Evolutionary conservation across 2,888 invertebrate genomes (phyloP), one percentile per base, ranked within the genome.

Genomic region (Microplitis deprimator): DNA sequence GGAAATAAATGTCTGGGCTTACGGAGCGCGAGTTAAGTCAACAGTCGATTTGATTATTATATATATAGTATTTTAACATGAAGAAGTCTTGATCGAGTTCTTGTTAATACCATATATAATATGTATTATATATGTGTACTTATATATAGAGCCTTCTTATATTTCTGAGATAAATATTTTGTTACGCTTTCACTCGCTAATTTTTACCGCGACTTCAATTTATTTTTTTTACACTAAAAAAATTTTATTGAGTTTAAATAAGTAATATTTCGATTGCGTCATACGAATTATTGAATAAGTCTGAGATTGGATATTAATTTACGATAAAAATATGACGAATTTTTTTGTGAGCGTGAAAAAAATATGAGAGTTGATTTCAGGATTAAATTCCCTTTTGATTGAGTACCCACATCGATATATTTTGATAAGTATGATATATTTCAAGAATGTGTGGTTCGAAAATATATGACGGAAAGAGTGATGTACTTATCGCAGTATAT

Each of bases 151-250:
- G 3, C 29, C 29, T 29, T 29, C 29, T 29, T 13, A 13, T 50
- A 8, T 50, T 50, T 50, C 50, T 50, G 50, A 50, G 50, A 50
- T 50, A 13, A 50, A 50, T 50, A 80, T 82, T 80, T 80, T 81
- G 79, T 79, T 77, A 80, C 80, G 81, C 81, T 82, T 82, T 82
- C 82, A 82, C 82, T 82, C 79, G 80, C 76, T 76, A 76, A 77
- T 73, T 68, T 73, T 73, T 72, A 10, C 72, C 67, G 73, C 64
- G 39, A 79, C 74, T 68, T 68, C 38, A 60, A 70, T 60, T 40
- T 65, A 67, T 39, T 62, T 50, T 59, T 13, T 70, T 75, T 77
- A 38, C 59, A 29, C 29, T 29, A 29, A 29, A 29, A 29, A 29
- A 29, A 29, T 29, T 29, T 50, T 13, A 50, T 50, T 13, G 13